These are phyloP conservation scores for Limnephilus marmoratus DNA, from an alignment of 2,888 invertebrate species.

Conservation along the genomic window DNA sequence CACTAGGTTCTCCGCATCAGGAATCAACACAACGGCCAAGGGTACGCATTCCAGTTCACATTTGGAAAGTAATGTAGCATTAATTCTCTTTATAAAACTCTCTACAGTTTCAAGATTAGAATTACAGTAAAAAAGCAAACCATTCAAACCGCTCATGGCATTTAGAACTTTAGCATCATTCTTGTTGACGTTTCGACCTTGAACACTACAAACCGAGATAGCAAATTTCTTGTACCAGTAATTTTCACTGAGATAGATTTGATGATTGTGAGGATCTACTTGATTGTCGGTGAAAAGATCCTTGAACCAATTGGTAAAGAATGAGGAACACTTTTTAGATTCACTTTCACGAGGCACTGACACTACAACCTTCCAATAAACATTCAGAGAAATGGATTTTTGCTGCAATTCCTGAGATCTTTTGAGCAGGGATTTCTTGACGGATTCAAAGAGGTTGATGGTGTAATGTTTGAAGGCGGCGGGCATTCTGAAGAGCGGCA, in stretches of 20 bases:
- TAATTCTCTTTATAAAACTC: slow-evolving; percentile 69
- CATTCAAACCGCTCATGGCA: slow-evolving; percentile 74
- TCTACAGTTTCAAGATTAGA: slow-evolving; percentile 68
- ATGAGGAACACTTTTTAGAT: slow-evolving; percentile 73
- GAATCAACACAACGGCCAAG: slow-evolving; percentile 72
- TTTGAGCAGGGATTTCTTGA: slow-evolving; percentile 73
- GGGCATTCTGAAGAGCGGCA: slow-evolving; percentile 64
- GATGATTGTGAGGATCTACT: slow-evolving; percentile 70
- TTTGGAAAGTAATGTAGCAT: slow-evolving; percentile 71
- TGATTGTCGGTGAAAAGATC: slow-evolving; percentile 74
- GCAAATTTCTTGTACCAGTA: slow-evolving; percentile 76
- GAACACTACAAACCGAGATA: slow-evolving; percentile 71
- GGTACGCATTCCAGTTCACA: slow-evolving; percentile 74
- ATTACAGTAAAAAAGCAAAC: slow-evolving; percentile 72
- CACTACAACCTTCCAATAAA: slow-evolving; percentile 81
- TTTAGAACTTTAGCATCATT: neutral
- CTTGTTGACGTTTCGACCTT: neutral
- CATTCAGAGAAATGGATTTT: slow-evolving; percentile 70
- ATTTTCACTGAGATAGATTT: slow-evolving; percentile 73
- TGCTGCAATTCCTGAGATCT: slow-evolving; percentile 75
- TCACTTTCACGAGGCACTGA: slow-evolving; percentile 77
- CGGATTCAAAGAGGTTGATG: slow-evolving; percentile 74
- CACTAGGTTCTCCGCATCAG: slow-evolving; percentile 67
- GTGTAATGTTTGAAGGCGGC: slow-evolving; percentile 70
- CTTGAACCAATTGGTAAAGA: slow-evolving; percentile 74